Base-by-base conservation (phyloP, 2,888 invertebrate genomes). In the Calameuta filiformis region DNA sequence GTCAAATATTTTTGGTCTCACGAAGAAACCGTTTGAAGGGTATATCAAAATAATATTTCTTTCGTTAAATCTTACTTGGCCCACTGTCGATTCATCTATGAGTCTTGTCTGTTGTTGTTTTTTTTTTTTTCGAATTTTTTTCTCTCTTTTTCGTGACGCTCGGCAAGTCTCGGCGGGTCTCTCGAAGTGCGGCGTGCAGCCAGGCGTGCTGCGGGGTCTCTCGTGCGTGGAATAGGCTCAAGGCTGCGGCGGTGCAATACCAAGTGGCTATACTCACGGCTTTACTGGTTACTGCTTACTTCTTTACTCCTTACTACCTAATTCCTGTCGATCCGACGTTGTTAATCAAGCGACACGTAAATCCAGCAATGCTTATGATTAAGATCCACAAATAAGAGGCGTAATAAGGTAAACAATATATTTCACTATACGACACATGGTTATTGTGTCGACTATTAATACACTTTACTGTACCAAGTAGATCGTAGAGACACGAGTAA, bases 181-280 rank as follows among this genome's bases (percentile, higher is more conserved):
- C 56, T 69, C 85, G 83, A 81, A 87, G 87, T 85, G 85, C 88
- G 86, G 85, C 86, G 88, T 86, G 89, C 91, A 90, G 88, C 90
- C 87, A 91, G 90, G 90, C 91, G 89, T 91, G 89, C 88, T 89
- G 73, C 86, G 90, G 88, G 89, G 88, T 88, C 91, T 91, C 89
- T 91, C 90, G 91, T 91, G 91, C 91, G 91, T 91, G 91, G 91
- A 91, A 91, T 91, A 91, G 90, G 91, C 91, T 91, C 91, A 91
- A 91, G 91, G 91, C 91, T 91, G 89, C 87, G 85, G 4, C 88
- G 87, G 86, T 86, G 87, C 86, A 89, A 85, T 86, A 82, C 83
- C 83, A 82, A 83, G 71, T 34, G 71, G 12, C 33, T 56, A 23
- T 71, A 71, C 71, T 31, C 33, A 34, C 34, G 33, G 71, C 31